Conservation (phyloP, 2,888 invertebrate genomes). For the Stenodera caucasica region DNA sequence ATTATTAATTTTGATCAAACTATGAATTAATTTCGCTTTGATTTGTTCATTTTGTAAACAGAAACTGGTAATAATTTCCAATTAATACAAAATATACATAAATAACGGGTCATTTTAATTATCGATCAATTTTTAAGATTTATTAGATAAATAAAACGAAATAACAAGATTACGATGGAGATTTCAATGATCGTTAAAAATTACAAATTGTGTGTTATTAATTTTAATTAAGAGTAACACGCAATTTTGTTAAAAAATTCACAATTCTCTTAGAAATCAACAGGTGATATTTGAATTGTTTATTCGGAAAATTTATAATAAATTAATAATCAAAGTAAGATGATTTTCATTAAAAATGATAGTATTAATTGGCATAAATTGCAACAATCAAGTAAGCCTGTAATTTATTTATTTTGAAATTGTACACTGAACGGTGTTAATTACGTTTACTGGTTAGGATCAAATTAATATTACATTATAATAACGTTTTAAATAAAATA, state of each 20-base stretch:
- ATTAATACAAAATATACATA: neutral
- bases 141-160: too few relatives aligned
- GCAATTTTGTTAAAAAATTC: neutral
- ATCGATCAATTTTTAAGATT: too few relatives aligned
- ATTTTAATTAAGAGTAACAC: neutral
- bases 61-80: neutral
- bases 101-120: too few relatives aligned
- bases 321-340: too few relatives aligned
- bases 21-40: neutral
- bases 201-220: neutral
- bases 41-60: neutral
- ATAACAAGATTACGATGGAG: too few relatives aligned
- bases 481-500: slow-evolving; percentile 16
- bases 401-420: neutral
- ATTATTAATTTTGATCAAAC: neutral
- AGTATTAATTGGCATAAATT: too few relatives aligned
- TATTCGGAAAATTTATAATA: too few relatives aligned
- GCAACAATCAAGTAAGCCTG: too few relatives aligned
- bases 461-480: slow-evolving; percentile 3
- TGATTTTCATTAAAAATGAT: too few relatives aligned
- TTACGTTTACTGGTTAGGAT: neutral
- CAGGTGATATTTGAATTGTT: neutral
- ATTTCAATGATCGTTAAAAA: too few relatives aligned
- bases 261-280: neutral
- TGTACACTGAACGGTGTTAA: neutral